phyloP scores from a whole-genome alignment of 2,888 invertebrate species.

The Proisotoma minuta region DNA sequence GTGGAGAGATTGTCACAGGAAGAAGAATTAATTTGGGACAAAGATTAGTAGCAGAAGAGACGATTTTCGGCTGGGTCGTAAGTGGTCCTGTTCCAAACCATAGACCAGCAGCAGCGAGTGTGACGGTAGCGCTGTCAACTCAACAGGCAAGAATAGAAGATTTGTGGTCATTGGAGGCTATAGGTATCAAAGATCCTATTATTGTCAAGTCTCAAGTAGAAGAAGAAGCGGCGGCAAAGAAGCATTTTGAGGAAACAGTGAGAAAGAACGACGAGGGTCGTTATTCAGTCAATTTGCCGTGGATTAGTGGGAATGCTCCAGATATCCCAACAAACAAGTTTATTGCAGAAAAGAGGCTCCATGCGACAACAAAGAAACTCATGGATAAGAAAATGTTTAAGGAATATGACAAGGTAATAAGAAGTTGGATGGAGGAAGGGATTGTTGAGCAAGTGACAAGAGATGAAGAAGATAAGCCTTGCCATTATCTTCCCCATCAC shows the following conservation, averaged over 20 bases:
- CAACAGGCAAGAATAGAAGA: background rate
- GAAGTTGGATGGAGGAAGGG: slow-evolving; percentile 30
- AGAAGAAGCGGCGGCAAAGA: slow-evolving; percentile 10
- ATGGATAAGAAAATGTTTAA: background rate
- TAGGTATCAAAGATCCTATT: slow-evolving; percentile 22
- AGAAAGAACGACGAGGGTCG: slow-evolving; percentile 12
- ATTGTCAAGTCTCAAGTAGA: slow-evolving; percentile 8
- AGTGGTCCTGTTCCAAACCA: background rate
- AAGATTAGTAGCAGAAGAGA: slow-evolving; percentile 27
- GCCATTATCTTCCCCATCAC: slow-evolving; percentile 32
- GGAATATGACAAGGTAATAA: slow-evolving; percentile 19
- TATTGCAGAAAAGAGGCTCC: slow-evolving; percentile 17
- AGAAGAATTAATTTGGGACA: slow-evolving; percentile 10
- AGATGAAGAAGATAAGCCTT: background rate
- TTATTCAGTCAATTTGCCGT: slow-evolving; percentile 24
- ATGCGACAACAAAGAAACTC: slow-evolving; percentile 8
- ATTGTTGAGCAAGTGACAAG: slow-evolving; percentile 46
- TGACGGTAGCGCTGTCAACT: background rate
- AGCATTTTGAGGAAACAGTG: slow-evolving; percentile 17
- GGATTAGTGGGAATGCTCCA: slow-evolving; percentile 6
- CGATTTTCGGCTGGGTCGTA: slow-evolving; percentile 29
- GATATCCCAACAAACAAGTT: slow-evolving; percentile 17
- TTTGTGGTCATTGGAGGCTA: slow-evolving; percentile 26
- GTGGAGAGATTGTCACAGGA: slow-evolving; percentile 20
- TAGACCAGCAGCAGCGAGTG: background rate